Evolutionary conservation across 2,797 vertebrate species (phyloP).

Genomic region (Propithecus deckenii): DNA sequence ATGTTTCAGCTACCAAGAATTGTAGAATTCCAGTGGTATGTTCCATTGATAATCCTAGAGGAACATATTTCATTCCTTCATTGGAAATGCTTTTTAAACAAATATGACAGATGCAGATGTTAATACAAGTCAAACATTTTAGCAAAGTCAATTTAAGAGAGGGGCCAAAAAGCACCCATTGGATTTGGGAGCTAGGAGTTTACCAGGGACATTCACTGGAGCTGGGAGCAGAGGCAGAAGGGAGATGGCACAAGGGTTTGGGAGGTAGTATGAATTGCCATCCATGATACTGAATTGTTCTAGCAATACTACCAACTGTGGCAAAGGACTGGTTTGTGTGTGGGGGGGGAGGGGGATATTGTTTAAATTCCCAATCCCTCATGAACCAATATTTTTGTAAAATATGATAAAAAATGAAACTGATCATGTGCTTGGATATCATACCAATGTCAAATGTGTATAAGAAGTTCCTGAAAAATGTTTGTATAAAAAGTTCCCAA

Average conservation of each 20-base stretch:
- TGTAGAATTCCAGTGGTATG: not conserved
- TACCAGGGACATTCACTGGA: not conserved
- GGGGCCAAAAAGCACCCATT: not conserved
- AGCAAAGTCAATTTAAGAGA: not conserved
- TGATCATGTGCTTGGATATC: not conserved
- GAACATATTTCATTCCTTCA: not conserved
- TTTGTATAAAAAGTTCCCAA: not conserved
- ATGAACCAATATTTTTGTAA: not conserved
- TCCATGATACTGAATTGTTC: slow-evolving; percentile 26
- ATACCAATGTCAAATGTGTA: not conserved
- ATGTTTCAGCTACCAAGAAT: not conserved
- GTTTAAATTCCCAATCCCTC: not conserved
- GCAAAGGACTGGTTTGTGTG: not conserved
- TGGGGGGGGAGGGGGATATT: not conserved
- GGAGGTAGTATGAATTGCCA: not conserved
- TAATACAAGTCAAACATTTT: not conserved
- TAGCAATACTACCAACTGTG: not conserved
- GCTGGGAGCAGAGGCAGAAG: not conserved
- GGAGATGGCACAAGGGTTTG: not conserved
- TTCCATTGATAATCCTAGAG: not conserved
- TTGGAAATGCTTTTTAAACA: slow-evolving; percentile 2
- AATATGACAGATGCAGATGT: not conserved
- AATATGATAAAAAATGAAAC: not conserved
- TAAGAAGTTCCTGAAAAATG: not conserved
- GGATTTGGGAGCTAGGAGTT: not conserved